Evolutionary conservation across 1,140 invertebrate genomes (phyloP).

Genomic region (Hormaphis cornu): DNA sequence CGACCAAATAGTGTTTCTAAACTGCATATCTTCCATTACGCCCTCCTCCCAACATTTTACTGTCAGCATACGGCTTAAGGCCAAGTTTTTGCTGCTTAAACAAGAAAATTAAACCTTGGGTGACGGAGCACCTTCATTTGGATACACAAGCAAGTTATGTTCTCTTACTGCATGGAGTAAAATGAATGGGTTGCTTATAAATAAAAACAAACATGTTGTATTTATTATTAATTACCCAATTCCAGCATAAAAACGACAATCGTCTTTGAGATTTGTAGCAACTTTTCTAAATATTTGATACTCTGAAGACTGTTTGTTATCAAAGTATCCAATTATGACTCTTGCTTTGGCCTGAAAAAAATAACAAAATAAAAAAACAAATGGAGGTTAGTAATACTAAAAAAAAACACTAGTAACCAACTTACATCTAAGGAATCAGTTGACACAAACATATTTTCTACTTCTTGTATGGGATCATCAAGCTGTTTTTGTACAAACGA

Average conservation of each 20-base stretch:
- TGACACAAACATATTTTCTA: slow-evolving; percentile 64
- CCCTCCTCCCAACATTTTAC: no score
- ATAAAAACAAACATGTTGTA: background rate
- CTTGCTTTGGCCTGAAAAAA: slow-evolving; percentile 63
- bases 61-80: no score
- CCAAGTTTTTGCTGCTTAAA: no score
- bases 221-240: slow-evolving; percentile 66
- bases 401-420: slow-evolving; percentile 13
- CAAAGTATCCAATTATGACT: slow-evolving; percentile 89
- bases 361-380: slow-evolving; percentile 19
- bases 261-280: slow-evolving; percentile 83
- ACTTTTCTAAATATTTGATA: slow-evolving; percentile 72
- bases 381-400: background rate
- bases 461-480: slow-evolving; percentile 78
- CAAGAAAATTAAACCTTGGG: no score
- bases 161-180: no score
- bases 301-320: slow-evolving; percentile 65
- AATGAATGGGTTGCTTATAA: no score
- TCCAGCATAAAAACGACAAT: slow-evolving; percentile 88
- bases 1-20: no score
- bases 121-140: no score
- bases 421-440: slow-evolving; percentile 59
- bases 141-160: no score
- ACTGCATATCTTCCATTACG: no score
- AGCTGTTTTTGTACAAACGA: slow-evolving; percentile 83